Percentiles rank a stretch among this genome's conserved stretches.
Conservation (phyloP, 2,113 vertebrate species). For the Oxyura jamaicensis region DNA sequence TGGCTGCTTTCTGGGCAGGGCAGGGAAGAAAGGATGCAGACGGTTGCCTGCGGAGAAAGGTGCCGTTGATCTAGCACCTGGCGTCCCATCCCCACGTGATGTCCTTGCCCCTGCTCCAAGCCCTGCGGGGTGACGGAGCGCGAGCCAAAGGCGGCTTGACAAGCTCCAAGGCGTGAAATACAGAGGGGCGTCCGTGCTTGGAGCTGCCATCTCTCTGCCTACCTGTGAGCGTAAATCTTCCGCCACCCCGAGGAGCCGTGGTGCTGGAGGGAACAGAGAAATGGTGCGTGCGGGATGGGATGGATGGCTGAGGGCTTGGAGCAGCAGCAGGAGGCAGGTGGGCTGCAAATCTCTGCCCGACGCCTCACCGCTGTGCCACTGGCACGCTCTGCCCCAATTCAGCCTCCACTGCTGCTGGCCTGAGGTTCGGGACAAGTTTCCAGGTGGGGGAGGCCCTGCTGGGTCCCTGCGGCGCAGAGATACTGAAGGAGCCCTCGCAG, state of each 20-base stretch:
- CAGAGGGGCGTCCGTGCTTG: not conserved
- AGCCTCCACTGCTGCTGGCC: not conserved
- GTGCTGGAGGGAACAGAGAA: not conserved
- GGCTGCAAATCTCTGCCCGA: not conserved
- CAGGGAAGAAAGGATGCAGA: not conserved
- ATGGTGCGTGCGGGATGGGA: rapidly evolving
- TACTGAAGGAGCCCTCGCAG: not conserved
- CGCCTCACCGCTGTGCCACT: rapidly evolving
- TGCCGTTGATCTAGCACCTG: not conserved
- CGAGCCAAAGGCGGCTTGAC: rapidly evolving
- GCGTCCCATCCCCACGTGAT: rapidly evolving
- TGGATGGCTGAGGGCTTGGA: not conserved
- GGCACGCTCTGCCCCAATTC: not conserved
- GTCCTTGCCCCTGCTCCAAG: not conserved
- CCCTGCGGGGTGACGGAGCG: not conserved
- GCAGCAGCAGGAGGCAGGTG: not conserved
- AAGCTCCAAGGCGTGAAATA: not conserved
- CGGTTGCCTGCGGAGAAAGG: too few species aligned
- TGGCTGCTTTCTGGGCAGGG: not conserved
- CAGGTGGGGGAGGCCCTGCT: not conserved
- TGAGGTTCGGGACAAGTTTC: rapidly evolving
- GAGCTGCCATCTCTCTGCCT: not conserved
- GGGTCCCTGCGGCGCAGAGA: rapidly evolving
- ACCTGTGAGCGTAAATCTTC: not conserved
- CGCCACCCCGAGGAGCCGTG: not conserved